Conservation (phyloP, 2,113 vertebrate species). For the Petrocephalus microphthalmus region DNA sequence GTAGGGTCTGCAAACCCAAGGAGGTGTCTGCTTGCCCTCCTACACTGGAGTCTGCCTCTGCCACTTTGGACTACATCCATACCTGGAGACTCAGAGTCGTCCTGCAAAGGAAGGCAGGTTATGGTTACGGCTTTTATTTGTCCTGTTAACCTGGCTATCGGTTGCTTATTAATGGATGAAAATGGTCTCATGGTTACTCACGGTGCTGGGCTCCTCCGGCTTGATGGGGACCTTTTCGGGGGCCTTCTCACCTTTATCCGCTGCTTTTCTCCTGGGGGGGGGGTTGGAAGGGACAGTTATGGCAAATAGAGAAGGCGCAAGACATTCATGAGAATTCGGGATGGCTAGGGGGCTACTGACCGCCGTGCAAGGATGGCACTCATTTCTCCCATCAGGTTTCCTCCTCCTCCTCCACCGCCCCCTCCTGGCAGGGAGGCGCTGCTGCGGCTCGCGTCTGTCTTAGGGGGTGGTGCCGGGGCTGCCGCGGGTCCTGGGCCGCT, state of each 20-base stretch:
- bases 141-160: background rate
- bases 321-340: background rate
- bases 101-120: conserved; percentile 48
- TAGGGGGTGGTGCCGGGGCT: conserved; percentile 42
- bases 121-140: background rate
- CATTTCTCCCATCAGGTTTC: conserved; percentile 88
- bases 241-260: conserved; percentile 68
- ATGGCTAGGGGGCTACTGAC: conserved; percentile 54
- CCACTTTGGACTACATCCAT: conserved; percentile 49
- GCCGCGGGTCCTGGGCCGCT: conserved; percentile 23
- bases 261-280: conserved; percentile 71
- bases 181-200: conserved; percentile 43
- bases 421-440: conserved; percentile 58
- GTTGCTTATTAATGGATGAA: background rate
- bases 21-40: background rate
- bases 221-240: conserved; percentile 56
- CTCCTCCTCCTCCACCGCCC: conserved; percentile 49
- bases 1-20: background rate
- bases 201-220: conserved; percentile 60
- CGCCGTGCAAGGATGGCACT: conserved; percentile 81
- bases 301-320: background rate
- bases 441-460: conserved; percentile 59
- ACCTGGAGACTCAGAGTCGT: conserved; percentile 65
- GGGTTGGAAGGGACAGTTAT: background rate
- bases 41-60: conserved; percentile 38